Conservation (phyloP, 2,888 invertebrate species). For the Spisula subtruncata region DNA sequence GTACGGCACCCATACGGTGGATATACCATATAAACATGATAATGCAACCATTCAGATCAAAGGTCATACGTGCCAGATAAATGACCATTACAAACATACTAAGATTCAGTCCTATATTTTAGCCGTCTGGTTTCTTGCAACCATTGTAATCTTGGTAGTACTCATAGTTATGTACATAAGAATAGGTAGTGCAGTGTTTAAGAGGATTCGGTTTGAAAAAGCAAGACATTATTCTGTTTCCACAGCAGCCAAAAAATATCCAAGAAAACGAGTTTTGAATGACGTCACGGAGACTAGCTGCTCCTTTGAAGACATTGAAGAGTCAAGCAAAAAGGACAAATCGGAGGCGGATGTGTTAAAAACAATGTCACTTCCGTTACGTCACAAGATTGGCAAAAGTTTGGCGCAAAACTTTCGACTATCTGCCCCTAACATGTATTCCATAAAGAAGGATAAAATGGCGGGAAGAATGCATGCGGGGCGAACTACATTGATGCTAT, state of each 20-base stretch:
- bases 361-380: conserved; percentile 45
- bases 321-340: background rate
- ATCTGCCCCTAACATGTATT: conserved; percentile 48
- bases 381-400: conserved; percentile 49
- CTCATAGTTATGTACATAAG: conserved; percentile 62
- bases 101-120: conserved; percentile 43
- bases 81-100: conserved; percentile 51
- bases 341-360: conserved; percentile 46
- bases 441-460: conserved; percentile 42
- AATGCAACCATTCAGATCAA: background rate
- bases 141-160: conserved; percentile 54
- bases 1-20: conserved; percentile 66
- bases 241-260: background rate
- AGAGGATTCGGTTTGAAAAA: conserved; percentile 62
- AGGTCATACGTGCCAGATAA: conserved; percentile 63
- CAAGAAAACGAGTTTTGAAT: conserved; percentile 22
- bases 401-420: conserved; percentile 52
- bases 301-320: conserved; percentile 61
- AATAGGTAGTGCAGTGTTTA: conserved; percentile 65
- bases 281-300: conserved; percentile 65
- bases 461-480: conserved; percentile 65
- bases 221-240: conserved; percentile 59
- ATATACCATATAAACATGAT: conserved; percentile 38
- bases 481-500: conserved; percentile 71
- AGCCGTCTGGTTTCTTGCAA: conserved; percentile 61